A percentile compares a stretch with the other conserved stretches of the same genome.
These are phyloP conservation scores for Tetragonula clypearis DNA, from an alignment of 1,140 invertebrate genomes.

Conservation along the genomic window DNA sequence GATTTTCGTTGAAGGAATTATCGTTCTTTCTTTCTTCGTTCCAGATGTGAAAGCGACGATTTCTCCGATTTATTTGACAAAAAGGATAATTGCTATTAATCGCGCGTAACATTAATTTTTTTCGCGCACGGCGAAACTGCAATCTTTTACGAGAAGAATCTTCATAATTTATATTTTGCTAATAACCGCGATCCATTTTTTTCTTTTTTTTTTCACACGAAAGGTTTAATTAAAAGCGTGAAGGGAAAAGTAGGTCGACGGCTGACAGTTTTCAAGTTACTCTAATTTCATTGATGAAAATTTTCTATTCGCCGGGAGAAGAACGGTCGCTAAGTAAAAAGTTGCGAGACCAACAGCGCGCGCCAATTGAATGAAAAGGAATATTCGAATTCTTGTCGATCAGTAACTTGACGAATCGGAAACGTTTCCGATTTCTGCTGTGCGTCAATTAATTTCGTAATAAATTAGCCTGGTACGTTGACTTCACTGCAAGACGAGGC, in stretches of 20 bases:
- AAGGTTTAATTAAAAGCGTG: constrained; percentile 3
- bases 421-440: neutral
- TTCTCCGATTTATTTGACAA: neutral
- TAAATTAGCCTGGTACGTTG: no score
- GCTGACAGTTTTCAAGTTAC: neutral
- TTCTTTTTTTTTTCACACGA: no score
- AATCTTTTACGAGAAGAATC: neutral
- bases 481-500: no score
- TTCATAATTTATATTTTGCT: neutral
- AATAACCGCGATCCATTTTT: neutral
- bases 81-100: no score
- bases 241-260: neutral
- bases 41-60: neutral
- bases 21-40: neutral
- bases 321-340: neutral
- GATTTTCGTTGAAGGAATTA: neutral
- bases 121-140: no score
- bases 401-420: neutral
- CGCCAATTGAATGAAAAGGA: neutral
- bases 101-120: no score
- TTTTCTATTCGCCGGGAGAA: neutral
- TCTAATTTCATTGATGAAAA: neutral
- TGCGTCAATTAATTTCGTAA: neutral
- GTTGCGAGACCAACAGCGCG: no score
- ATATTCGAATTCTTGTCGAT: neutral